phyloP scores from a whole-genome alignment of 2,113 vertebrate species.

The Colius striatus region DNA sequence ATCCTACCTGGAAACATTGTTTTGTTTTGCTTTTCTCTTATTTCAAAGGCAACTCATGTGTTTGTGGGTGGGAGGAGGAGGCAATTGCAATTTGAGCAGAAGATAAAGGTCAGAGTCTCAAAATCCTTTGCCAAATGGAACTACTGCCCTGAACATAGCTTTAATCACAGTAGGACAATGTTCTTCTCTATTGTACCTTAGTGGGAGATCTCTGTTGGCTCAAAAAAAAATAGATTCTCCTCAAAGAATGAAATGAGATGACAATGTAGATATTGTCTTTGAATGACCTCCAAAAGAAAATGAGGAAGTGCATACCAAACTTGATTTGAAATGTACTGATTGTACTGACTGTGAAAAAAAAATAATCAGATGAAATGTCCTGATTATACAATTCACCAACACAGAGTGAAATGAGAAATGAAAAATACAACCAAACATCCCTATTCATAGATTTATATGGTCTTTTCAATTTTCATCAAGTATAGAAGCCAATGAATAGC shows the following conservation, averaged over 20 bases:
- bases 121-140: slow-evolving; percentile 45
- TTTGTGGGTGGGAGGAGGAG: not conserved
- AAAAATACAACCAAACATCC: slow-evolving; percentile 20
- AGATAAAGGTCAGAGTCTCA: slow-evolving; percentile 40
- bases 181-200: slow-evolving; percentile 53
- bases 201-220: slow-evolving; percentile 58
- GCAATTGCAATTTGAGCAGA: not conserved
- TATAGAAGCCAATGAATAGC: slow-evolving; percentile 45
- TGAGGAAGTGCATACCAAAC: slow-evolving; percentile 71
- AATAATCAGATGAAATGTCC: slow-evolving; percentile 37
- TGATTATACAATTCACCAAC: slow-evolving; percentile 26
- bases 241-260: slow-evolving; percentile 71
- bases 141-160: slow-evolving; percentile 14
- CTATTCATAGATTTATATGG: not conserved
- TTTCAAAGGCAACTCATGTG: not conserved
- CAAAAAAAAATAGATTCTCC: slow-evolving; percentile 64
- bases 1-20: not conserved
- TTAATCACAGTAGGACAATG: slow-evolving; percentile 53
- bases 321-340: slow-evolving; percentile 68
- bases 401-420: slow-evolving; percentile 5
- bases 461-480: slow-evolving; percentile 61
- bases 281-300: slow-evolving; percentile 72
- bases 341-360: slow-evolving; percentile 29
- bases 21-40: slow-evolving; percentile 20
- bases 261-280: slow-evolving; percentile 70